phyloP scores from a whole-genome alignment of 2,888 invertebrate genomes.

The Shargacucullia verbasci region DNA sequence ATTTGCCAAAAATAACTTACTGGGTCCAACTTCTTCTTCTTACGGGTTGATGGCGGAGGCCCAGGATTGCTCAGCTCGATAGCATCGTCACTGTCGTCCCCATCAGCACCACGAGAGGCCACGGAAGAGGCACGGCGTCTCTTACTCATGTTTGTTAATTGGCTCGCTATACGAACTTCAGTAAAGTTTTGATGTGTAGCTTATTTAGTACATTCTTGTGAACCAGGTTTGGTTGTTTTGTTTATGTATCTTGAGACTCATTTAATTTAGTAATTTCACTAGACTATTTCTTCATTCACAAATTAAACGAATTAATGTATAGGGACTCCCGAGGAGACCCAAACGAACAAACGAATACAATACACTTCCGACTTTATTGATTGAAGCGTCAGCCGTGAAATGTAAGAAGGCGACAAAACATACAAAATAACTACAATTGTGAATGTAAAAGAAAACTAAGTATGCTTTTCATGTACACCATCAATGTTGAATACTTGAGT shows the following conservation, averaged over 20 bases:
- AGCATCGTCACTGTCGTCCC: constrained; percentile 92
- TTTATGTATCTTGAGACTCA: too few relatives aligned
- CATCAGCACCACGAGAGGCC: constrained; percentile 91
- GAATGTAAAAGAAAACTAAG: constrained; percentile 7
- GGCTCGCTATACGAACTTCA: constrained; percentile 5
- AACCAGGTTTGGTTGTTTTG: too few relatives aligned
- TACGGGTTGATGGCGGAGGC: constrained; percentile 86
- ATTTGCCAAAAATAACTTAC: constrained; percentile 79
- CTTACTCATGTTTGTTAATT: constrained; percentile 90
- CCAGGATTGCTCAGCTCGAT: constrained; percentile 85
- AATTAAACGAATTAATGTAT: too few relatives aligned
- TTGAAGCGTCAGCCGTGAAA: not conserved
- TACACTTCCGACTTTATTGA: too few relatives aligned
- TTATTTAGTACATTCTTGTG: too few relatives aligned
- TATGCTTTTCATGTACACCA: not conserved
- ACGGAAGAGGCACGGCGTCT: constrained; percentile 95
- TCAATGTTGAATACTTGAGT: too few relatives aligned
- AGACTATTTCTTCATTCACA: too few relatives aligned
- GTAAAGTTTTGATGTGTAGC: not conserved
- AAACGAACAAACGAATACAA: too few relatives aligned
- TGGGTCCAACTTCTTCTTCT: constrained; percentile 93
- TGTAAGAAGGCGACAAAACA: constrained; percentile 8
- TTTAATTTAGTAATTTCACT: too few relatives aligned
- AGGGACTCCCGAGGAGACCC: too few relatives aligned
- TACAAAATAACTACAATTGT: not conserved